These are phyloP conservation scores for Melikaiella ostensackeni DNA, from an alignment of 2,888 invertebrate species.

Conservation along the genomic window DNA sequence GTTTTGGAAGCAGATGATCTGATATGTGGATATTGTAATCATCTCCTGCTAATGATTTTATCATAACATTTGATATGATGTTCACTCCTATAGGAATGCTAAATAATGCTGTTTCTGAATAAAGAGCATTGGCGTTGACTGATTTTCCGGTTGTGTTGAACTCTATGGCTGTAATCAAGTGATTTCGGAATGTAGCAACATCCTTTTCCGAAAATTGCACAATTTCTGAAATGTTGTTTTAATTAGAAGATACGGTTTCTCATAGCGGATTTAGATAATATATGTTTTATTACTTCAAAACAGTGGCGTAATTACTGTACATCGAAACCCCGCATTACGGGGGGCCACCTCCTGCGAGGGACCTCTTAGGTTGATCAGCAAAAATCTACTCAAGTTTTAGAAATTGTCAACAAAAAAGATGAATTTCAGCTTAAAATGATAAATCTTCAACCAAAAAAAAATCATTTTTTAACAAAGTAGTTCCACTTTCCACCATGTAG, in stretches of 20 bases:
- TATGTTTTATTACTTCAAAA: no score
- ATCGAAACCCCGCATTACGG: no score
- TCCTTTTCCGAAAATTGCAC: slow-evolving; percentile 72
- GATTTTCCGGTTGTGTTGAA: slow-evolving; percentile 67
- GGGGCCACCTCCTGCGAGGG: no score
- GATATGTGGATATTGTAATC: slow-evolving; percentile 41
- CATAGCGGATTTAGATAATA: background rate
- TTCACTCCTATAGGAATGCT: slow-evolving; percentile 78
- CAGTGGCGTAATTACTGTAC: no score
- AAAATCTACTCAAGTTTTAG: no score
- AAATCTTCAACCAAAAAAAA: no score
- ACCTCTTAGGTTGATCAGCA: no score
- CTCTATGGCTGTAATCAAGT: slow-evolving; percentile 79
- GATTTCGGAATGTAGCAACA: slow-evolving; percentile 77
- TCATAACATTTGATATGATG: slow-evolving; percentile 74
- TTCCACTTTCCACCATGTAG: no score
- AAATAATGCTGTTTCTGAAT: slow-evolving; percentile 77
- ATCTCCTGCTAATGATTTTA: slow-evolving; percentile 47
- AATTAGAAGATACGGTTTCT: background rate
- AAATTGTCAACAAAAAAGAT: no score
- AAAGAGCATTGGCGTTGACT: slow-evolving; percentile 71
- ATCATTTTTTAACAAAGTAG: no score
- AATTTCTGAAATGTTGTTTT: slow-evolving; percentile 75
- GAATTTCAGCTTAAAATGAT: no score
- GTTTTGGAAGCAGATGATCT: slow-evolving; percentile 25